Base-by-base conservation (phyloP, 2,113 vertebrate genomes). In the Chaenocephalus aceratus region DNA sequence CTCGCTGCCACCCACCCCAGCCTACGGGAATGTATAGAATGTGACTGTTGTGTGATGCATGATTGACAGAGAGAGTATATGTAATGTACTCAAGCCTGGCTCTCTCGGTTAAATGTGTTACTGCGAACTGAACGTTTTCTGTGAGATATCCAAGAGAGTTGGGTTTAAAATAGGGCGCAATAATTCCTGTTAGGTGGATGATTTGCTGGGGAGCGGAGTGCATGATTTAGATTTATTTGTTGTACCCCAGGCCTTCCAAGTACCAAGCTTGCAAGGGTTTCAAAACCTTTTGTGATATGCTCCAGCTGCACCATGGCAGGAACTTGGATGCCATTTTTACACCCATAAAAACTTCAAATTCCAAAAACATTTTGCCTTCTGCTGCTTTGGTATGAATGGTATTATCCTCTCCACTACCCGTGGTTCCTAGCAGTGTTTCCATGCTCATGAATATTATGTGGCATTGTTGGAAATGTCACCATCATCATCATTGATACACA, bases 51-150 rank as follows among this genome's bases (percentile, higher is more conserved):
- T 48, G 54, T 61, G 82, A 78, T 26, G 71, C 57, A 6, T 91
- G 92, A 90, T 79, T 92, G 92, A 86, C 89, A 80, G 83, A 44
- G 63, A 68, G 77, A 72, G 76, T 87, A 75, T 66, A 67, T 80
- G 71, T 71, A 64, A 77, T 65, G 81, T 75, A 84, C 83, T 87
- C 65, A 68, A 52, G 70, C 65, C 66, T 56, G 68, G 53, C 71
- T 83, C 44, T 76, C 77, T 77, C 72, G 0, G 16, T 74, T 80
- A 68, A 81, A 84, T 73, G 74, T 75, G 75, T 75, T 80, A 77
- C 72, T 16, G 67, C 16, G 0, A 77, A 64, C 82, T 84, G 57
- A 72, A 21, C n/a, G 2, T 70, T 79, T 87, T 66, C 75, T 57
- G 51, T 77, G 76, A 75, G 60, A 72, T 12, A 26, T 52, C 9